Evolutionary conservation across 1,140 invertebrate species (phyloP).

Genomic region (Microplitis mediator): DNA sequence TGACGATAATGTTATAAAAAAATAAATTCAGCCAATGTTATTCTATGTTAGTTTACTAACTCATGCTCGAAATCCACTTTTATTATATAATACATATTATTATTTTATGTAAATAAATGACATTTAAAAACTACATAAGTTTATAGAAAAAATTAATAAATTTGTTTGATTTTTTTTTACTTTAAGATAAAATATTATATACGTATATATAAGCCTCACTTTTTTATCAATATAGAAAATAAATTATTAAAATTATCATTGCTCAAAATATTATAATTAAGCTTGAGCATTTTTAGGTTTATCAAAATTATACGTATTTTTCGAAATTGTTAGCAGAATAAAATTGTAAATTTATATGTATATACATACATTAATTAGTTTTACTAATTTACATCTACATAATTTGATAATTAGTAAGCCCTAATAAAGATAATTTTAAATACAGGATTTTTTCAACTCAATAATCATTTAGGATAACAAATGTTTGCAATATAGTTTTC

Average conservation of each 20-base stretch:
- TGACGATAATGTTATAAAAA: too few relatives aligned
- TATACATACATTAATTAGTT: not conserved
- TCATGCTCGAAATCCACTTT: not conserved
- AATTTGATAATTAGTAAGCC: too few relatives aligned
- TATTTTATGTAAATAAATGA: not conserved
- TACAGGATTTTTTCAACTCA: too few relatives aligned
- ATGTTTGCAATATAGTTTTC: too few relatives aligned
- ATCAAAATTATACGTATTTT: too few relatives aligned
- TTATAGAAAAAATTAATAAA: not conserved
- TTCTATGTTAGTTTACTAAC: too few relatives aligned
- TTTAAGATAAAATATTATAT: too few relatives aligned
- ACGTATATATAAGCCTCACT: too few relatives aligned
- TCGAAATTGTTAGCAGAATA: not conserved
- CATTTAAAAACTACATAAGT: too few relatives aligned
- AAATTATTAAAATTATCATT: too few relatives aligned
- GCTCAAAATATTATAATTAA: not conserved
- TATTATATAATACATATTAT: not conserved
- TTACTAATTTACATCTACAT: not conserved
- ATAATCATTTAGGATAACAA: not conserved
- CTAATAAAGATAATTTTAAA: not conserved
- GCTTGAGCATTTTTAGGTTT: not conserved
- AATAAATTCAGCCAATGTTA: too few relatives aligned
- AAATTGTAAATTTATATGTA: not conserved
- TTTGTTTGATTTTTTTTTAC: not conserved
- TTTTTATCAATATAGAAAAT: too few relatives aligned